These are phyloP conservation scores for Mastomys coucha DNA, from an alignment of 2,113 vertebrate species.

Conservation along the genomic window DNA sequence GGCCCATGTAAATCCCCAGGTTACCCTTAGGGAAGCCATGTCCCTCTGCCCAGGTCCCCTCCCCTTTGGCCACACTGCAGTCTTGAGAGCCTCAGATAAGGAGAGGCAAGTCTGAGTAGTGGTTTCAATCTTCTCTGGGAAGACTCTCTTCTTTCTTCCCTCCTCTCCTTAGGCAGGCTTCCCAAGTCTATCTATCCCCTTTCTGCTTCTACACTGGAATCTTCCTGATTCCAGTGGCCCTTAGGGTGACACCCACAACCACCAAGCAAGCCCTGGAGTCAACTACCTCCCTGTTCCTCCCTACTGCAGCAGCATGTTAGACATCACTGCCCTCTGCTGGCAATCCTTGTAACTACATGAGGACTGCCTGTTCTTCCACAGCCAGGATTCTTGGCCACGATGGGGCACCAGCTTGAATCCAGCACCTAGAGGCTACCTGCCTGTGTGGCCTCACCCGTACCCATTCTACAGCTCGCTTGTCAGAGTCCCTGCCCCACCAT, in stretches of 20 bases:
- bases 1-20: background rate
- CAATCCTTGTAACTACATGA: background rate
- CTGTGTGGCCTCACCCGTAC: background rate
- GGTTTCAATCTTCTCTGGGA: background rate
- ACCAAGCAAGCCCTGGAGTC: background rate
- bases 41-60: background rate
- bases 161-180: background rate
- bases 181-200: background rate
- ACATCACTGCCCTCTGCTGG: conserved; percentile 68
- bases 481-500: background rate
- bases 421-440: background rate
- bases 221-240: background rate
- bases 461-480: background rate
- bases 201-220: background rate
- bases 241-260: background rate
- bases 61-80: background rate
- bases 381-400: too few species aligned
- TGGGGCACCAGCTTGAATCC: background rate
- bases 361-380: background rate
- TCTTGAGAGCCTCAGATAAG: background rate
- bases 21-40: background rate
- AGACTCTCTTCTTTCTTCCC: background rate
- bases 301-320: background rate
- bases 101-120: background rate
- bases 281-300: background rate